A percentile compares a stretch with the other conserved stretches of the same genome.
Conservation (phyloP, 2,113 vertebrate genomes). For the Ranitomeya variabilis region DNA sequence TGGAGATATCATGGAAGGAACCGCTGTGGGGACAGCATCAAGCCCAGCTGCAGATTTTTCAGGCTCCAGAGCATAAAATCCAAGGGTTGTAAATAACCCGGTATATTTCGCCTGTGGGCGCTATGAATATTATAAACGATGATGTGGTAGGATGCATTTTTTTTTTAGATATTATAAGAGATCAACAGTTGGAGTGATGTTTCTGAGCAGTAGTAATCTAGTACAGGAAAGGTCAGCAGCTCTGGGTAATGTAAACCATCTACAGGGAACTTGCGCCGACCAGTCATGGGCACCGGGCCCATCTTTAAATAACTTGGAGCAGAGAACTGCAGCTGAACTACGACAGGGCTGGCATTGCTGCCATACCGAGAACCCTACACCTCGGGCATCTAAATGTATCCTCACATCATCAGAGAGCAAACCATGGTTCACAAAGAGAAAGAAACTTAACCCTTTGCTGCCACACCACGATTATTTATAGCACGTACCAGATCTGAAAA, state of each 20-base stretch:
- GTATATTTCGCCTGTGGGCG: neutral
- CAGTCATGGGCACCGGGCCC: neutral
- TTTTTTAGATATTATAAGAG: neutral
- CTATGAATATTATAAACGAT: neutral
- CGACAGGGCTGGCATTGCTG: neutral
- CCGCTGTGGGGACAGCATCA: neutral
- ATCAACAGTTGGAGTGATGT: neutral
- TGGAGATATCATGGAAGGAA: neutral
- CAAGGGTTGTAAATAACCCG: no score
- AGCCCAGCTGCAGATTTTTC: neutral
- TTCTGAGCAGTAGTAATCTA: neutral
- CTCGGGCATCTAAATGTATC: neutral
- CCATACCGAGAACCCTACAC: conserved; percentile 7
- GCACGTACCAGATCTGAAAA: neutral
- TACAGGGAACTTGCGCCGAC: neutral
- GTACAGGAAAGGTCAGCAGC: neutral
- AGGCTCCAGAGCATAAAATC: no score
- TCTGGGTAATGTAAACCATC: neutral
- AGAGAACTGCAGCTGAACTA: neutral
- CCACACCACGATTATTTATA: neutral
- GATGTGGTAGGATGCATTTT: neutral
- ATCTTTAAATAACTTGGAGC: conserved; percentile 26
- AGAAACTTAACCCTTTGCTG: neutral
- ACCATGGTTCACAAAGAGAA: neutral
- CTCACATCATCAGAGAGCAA: neutral